A percentile compares a stretch with the other conserved stretches of the same genome.
Conservation (phyloP, 2,888 invertebrate genomes). For the Polydesmus complanatus region DNA sequence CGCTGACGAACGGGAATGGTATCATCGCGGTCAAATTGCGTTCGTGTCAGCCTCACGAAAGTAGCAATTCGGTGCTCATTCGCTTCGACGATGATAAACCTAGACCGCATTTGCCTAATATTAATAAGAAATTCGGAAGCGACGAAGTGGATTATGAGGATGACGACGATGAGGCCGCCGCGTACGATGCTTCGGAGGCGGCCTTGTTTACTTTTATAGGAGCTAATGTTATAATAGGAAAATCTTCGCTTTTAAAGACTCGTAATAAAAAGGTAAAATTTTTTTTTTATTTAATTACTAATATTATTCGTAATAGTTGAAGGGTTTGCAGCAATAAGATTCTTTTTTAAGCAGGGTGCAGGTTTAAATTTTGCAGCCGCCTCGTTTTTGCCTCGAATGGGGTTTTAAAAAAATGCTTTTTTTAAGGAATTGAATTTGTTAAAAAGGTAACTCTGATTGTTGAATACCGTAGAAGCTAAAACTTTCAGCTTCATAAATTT, state of each 20-base stretch:
- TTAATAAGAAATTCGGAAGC: background rate
- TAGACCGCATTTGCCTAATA: background rate
- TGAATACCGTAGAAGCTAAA: no score
- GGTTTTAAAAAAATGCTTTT: no score
- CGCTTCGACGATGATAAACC: background rate
- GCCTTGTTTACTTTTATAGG: background rate
- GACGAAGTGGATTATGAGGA: background rate
- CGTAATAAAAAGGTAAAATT: conserved; percentile 12
- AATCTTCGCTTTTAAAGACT: conserved; percentile 6
- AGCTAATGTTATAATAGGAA: conserved; percentile 7
- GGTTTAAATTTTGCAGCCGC: no score
- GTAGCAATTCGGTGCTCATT: background rate
- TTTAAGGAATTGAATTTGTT: no score
- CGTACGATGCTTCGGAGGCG: background rate
- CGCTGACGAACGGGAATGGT: background rate
- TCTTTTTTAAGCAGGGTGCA: no score
- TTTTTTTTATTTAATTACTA: background rate
- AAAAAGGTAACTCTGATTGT: no score
- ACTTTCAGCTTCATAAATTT: no score
- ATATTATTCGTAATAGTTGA: no score
- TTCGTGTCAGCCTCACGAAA: background rate
- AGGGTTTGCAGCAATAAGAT: no score
- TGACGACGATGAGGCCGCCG: background rate
- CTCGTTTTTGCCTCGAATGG: no score
- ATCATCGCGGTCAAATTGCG: background rate